A percentile compares a stretch with the other conserved stretches of the same genome.
Evolutionary conservation across 2,797 vertebrate genomes (phyloP).

Genomic region (Anguilla pacifica): DNA sequence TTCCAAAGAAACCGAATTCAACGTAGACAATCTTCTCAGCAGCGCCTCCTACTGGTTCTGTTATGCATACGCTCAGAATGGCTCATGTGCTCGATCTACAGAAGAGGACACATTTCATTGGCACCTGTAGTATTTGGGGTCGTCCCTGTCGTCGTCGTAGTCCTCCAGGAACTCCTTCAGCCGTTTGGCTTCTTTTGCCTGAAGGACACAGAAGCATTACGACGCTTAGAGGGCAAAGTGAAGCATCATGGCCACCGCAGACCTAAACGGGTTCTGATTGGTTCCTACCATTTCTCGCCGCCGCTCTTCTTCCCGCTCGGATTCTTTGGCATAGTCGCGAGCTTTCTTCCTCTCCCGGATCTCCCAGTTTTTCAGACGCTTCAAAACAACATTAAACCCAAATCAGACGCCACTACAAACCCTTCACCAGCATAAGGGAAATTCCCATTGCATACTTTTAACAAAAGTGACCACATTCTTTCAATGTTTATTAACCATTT

Average conservation of each 20-base stretch:
- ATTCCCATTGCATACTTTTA: neutral
- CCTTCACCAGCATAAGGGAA: neutral
- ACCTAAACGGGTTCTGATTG: neutral
- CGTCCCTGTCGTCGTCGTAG: conserved; percentile 97
- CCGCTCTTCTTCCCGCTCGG: conserved; percentile 93
- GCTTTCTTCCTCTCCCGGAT: conserved; percentile 95
- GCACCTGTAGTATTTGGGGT: conserved; percentile 97
- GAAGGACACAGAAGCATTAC: conserved; percentile 38
- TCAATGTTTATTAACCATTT: neutral
- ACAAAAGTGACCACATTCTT: neutral
- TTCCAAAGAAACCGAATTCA: neutral
- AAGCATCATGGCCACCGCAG: neutral
- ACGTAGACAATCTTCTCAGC: neutral
- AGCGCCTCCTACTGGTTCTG: neutral
- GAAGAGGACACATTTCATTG: neutral
- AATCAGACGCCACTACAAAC: conserved; percentile 25
- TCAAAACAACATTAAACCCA: conserved; percentile 46
- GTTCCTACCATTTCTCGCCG: conserved; percentile 87
- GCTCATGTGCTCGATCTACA: neutral
- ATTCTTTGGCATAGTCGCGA: conserved; percentile 91
- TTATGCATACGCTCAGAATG: neutral
- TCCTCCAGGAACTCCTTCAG: conserved; percentile 98
- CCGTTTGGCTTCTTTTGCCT: conserved; percentile 96
- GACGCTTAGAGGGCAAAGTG: neutral
- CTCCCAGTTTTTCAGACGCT: conserved; percentile 99